Evolutionary conservation across 2,797 vertebrate species (phyloP).

Genomic region (Pseudomugil gertrudae): DNA sequence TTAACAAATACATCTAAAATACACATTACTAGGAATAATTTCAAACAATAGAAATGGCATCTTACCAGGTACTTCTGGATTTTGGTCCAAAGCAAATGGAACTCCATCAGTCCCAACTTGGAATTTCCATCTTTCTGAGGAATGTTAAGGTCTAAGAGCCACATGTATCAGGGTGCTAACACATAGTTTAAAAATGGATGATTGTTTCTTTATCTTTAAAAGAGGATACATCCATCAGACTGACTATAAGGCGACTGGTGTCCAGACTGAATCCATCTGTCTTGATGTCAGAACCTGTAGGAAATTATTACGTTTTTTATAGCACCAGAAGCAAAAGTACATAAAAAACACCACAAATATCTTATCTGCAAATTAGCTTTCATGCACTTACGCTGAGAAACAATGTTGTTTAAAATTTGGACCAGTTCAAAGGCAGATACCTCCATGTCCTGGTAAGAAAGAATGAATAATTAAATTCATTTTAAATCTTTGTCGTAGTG

Average conservation of each 20-base stretch:
- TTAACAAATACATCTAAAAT: conserved; percentile 5
- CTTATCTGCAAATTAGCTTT: neutral
- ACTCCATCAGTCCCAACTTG: conserved; percentile 77
- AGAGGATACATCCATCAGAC: conserved; percentile 84
- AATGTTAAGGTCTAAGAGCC: conserved; percentile 44
- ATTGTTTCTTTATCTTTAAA: neutral
- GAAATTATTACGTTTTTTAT: too few relatives aligned
- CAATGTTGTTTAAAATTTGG: conserved; percentile 85
- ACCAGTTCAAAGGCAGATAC: conserved; percentile 88
- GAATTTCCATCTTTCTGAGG: conserved; percentile 77
- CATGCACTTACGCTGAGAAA: conserved; percentile 85
- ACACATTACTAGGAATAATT: neutral
- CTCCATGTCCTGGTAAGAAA: conserved; percentile 83
- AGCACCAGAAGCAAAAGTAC: neutral
- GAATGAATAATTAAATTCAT: neutral
- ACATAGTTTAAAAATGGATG: neutral
- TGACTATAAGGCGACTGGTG: conserved; percentile 79
- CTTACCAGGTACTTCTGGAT: conserved; percentile 81
- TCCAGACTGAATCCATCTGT: conserved; percentile 79
- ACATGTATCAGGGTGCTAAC: neutral
- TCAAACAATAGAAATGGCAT: neutral
- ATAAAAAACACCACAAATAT: neutral
- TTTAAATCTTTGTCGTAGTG: neutral
- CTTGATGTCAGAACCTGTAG: conserved; percentile 77
- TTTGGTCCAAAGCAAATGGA: conserved; percentile 80